Evolutionary conservation across 2,797 vertebrate genomes (phyloP), one percentile per base, ranked within the genome.

Genomic region (Podarcis siculus): DNA sequence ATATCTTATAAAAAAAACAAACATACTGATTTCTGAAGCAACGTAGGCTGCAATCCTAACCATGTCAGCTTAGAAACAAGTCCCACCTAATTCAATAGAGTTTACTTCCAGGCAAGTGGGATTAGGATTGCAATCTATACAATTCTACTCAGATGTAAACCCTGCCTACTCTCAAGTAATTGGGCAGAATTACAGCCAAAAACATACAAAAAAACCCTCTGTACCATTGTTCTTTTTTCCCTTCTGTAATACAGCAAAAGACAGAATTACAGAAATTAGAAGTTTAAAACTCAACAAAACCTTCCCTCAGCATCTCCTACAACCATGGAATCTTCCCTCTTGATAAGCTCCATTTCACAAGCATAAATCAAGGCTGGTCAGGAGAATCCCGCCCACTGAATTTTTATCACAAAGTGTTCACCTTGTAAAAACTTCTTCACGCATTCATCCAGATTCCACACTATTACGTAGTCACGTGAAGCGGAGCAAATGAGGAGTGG

Each of bases 401-500:
- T 55, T 55, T 55, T 55, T 55, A 84, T 35, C 37, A 89, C 71
- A 3, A 79, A 55, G 49, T 37, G 45, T 21, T 86, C 87, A 97
- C 97, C 97, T 96, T 95, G 76, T 83, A 91, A 72, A 3, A 78
- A 69, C 19, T 90, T 92, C 87, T 87, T 69, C 4, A 23, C 81
- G 67, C 97, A 97, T 45, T 95, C 92, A 0, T 94, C 94, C 69
- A 97, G 85, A 82, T 94, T 89, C 97, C 97, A 97, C 49, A 94
- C 76, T 7, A 97, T 90, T 8, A 97, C 91, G n/a, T 3, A 30
- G 25, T 97, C 97, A 30, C 0, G 58, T 2, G 96, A 97, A 5
- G 97, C 97, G 49, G 97, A 97, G 25, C 96, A 97, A 77, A 97
- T 4, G 10, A 95, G 92, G 32, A 85, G 91, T 0, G 95, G 95